Evolutionary conservation across 2,888 invertebrate species (phyloP), one percentile per base, ranked within the genome.

Genomic region (Eulithis testata): DNA sequence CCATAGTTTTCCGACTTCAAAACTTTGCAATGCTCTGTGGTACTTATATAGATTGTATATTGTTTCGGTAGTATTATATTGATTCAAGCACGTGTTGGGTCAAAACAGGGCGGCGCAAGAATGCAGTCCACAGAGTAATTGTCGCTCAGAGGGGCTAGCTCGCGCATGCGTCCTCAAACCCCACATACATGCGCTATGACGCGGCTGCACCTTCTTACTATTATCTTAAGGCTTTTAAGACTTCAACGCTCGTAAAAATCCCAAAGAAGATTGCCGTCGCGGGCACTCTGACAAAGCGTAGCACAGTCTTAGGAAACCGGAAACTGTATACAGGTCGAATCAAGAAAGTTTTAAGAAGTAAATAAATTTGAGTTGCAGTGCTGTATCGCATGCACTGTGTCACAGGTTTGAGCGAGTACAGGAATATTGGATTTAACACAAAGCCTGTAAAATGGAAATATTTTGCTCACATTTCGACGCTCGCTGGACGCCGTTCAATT

Each of bases 121-220:
- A 73, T 73, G 73, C 73, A 73, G 68, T 63, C 69, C 58, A 59
- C 64, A 67, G 68, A 64, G 66, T 71, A 69, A 71, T 68, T 68
- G 70, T 63, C 65, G 68, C 65, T 63, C 63, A 59, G 55, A 57
- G 63, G 57, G 63, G 59, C 21, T 53, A 56, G 12, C 43, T 12
- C 63, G 60, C 73, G 73, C 73, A 71, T 73, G 73, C 67, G 71
- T 63, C 21, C 53, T 50, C 5, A n/a, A 59, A 64, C 53, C 44
- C 52, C 62, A 52, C 45, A 61, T 68, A 64, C 68, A 65, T 66
- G 61, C 54, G 27, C 11, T 56, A 27, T 53, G 27, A 51, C 66
- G 54, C 50, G 66, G 55, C 63, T 73, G 58, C 59, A 68, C 68
- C 54, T 47, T 45, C 54, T 68, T 55, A 37, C 11, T 53, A 36